A percentile compares a stretch with the other conserved stretches of the same genome.
These are phyloP conservation scores for Oikopleura vanhoeffeni DNA, from an alignment of 23 tunicate species.

Conservation along the genomic window DNA sequence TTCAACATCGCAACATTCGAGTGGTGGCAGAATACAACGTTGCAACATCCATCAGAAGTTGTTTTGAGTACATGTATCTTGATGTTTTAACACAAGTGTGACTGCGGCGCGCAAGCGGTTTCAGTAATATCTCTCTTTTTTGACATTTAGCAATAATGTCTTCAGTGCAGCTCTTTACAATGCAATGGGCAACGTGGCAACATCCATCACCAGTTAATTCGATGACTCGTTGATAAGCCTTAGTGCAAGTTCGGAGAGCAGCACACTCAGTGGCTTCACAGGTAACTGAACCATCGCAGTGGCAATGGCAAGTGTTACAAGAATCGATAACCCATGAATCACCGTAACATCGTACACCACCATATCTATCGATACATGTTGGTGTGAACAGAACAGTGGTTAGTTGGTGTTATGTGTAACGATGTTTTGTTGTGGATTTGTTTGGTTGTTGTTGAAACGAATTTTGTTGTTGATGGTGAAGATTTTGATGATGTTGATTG, in stretches of 20 bases:
- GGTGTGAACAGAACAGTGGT: not conserved
- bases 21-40: not conserved
- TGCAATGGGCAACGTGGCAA: conserved; percentile 14
- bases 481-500: no score
- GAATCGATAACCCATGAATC: conserved; percentile 51
- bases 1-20: conserved; percentile 23
- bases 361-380: conserved; percentile 16
- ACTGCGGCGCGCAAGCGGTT: not conserved
- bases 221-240: conserved; percentile 21
- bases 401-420: not conserved
- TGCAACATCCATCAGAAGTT: conserved; percentile 68
- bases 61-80: conserved; percentile 44
- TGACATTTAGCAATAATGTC: conserved; percentile 12
- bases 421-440: no score
- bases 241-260: no score
- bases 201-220: conserved; percentile 28
- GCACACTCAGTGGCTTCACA: not conserved
- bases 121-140: no score
- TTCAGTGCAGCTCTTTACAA: conserved; percentile 28
- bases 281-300: conserved; percentile 1
- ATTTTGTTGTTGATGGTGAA: no score
- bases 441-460: conserved; percentile 28
- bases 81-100: not conserved
- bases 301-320: conserved; percentile 40
- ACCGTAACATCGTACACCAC: conserved; percentile 45